phyloP scores from a whole-genome alignment of 1,140 invertebrate species.

The Heterodera schachtii region DNA sequence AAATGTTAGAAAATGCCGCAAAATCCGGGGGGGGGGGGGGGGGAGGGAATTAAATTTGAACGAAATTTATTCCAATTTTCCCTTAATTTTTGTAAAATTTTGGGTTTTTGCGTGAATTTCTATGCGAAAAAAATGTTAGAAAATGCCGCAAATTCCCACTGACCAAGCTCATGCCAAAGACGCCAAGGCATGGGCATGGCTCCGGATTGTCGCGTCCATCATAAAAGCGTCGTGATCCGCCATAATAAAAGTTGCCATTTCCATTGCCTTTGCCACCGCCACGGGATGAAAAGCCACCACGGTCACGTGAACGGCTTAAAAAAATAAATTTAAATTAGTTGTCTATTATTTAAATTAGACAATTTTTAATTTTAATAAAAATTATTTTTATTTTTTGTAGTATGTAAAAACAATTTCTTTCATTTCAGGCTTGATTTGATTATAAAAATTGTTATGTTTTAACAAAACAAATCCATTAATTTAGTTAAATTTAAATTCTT shows the following conservation, averaged over 20 bases:
- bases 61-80: too few relatives aligned
- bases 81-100: too few relatives aligned
- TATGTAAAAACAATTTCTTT: too few relatives aligned
- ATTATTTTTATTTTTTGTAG: too few relatives aligned
- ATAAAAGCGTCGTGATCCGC: constrained; percentile 10
- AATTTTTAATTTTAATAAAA: too few relatives aligned
- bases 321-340: too few relatives aligned
- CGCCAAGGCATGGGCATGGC: constrained; percentile 43
- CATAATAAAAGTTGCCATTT: neutral
- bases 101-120: too few relatives aligned
- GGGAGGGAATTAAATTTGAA: too few relatives aligned
- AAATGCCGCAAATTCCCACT: neutral
- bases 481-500: too few relatives aligned
- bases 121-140: neutral
- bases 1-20: constrained; percentile 22
- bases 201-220: constrained; percentile 47
- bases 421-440: too few relatives aligned
- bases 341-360: neutral
- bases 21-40: neutral
- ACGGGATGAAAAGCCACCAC: neutral
- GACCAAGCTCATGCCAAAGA: constrained; percentile 50
- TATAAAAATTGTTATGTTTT: too few relatives aligned
- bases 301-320: constrained; percentile 28
- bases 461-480: too few relatives aligned
- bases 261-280: neutral